A percentile compares a stretch with the other conserved stretches of the same genome.
Conservation (phyloP, 2,113 vertebrate species). For the Trichechus manatus region DNA sequence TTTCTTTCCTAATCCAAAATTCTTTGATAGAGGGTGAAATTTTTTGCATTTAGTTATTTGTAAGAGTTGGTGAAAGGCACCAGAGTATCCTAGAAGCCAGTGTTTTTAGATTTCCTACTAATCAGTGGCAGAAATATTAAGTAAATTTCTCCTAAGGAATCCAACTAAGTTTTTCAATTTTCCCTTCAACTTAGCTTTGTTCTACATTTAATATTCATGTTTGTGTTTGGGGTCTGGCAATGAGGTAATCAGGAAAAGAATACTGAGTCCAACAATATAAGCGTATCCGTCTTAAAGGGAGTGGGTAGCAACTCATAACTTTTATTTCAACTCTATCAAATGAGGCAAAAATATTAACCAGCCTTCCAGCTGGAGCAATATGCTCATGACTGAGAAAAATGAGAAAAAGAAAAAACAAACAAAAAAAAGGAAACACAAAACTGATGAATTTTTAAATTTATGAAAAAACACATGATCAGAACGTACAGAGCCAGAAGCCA, state of each 20-base stretch:
- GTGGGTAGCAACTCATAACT: neutral
- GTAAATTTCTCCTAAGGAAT: slow-evolving; percentile 30
- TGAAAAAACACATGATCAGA: neutral
- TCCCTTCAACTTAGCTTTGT: slow-evolving; percentile 23
- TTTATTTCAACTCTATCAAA: slow-evolving; percentile 14
- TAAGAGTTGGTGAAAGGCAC: slow-evolving; percentile 60
- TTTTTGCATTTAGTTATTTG: slow-evolving; percentile 62
- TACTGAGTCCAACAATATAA: neutral
- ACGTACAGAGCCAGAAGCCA: neutral
- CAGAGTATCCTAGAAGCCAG: neutral
- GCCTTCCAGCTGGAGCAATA: neutral
- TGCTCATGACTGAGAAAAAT: neutral
- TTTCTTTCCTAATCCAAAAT: slow-evolving; percentile 16
- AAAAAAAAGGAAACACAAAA: neutral
- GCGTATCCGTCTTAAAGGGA: neutral
- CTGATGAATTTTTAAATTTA: neutral
- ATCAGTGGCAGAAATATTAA: neutral
- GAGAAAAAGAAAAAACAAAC: neutral
- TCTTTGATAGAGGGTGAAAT: slow-evolving; percentile 30
- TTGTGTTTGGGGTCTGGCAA: slow-evolving; percentile 41
- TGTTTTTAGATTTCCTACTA: slow-evolving; percentile 5
- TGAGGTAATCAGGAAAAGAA: slow-evolving; percentile 47
- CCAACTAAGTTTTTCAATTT: neutral
- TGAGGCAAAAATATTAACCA: slow-evolving; percentile 16
- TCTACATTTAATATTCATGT: slow-evolving; percentile 1